Conservation (phyloP, 2,888 invertebrate genomes). For the Camptogramma bilineatum region DNA sequence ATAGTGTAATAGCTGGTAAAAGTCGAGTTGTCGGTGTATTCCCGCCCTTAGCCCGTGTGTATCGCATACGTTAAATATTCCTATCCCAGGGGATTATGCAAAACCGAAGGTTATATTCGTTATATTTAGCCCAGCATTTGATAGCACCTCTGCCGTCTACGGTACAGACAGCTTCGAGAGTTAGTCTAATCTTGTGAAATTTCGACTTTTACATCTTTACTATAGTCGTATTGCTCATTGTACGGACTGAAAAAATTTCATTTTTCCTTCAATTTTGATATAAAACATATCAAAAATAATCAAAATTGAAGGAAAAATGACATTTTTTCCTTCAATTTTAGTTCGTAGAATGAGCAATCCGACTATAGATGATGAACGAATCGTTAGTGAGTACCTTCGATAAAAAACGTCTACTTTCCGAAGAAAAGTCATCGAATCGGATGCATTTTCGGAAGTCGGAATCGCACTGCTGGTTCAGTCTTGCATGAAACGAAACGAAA, state of each 20-base stretch:
- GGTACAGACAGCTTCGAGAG: conserved; percentile 8
- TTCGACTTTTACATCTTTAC: too few relatives aligned
- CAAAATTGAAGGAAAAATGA: too few relatives aligned
- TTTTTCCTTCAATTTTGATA: too few relatives aligned
- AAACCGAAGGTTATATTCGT: conserved; percentile 32
- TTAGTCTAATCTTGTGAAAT: neutral
- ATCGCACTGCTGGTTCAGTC: neutral
- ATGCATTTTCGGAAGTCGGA: neutral
- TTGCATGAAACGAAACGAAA: neutral
- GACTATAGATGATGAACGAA: too few relatives aligned
- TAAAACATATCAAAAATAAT: too few relatives aligned
- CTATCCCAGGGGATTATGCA: conserved; percentile 38
- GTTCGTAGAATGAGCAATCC: too few relatives aligned
- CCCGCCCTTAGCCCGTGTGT: conserved; percentile 1
- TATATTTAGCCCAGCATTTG: conserved; percentile 29
- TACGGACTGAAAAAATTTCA: too few relatives aligned
- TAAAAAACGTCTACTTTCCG: neutral
- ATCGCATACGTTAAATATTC: conserved; percentile 31
- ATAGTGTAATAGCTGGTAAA: neutral
- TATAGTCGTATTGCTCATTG: too few relatives aligned
- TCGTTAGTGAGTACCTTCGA: too few relatives aligned
- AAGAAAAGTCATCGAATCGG: too few relatives aligned
- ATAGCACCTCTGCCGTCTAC: conserved; percentile 26
- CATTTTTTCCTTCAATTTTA: too few relatives aligned
- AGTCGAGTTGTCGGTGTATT: neutral